A percentile compares a stretch with the other conserved stretches of the same genome.
phyloP scores from a whole-genome alignment of 1,140 invertebrate genomes.

The Drosophila watanabei region DNA sequence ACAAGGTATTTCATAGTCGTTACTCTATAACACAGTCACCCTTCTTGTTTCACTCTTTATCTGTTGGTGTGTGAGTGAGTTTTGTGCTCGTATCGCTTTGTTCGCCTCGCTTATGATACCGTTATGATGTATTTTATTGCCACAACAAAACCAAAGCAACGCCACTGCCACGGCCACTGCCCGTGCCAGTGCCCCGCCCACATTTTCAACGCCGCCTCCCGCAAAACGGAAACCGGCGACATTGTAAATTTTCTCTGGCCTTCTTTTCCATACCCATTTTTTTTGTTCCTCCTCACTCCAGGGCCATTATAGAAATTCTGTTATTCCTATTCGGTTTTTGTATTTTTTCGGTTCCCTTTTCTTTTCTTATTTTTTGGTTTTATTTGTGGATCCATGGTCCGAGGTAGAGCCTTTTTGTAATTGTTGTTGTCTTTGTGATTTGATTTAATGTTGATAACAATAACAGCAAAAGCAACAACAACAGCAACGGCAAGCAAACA shows the following conservation, averaged over 20 bases:
- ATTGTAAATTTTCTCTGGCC: slow-evolving; percentile 79
- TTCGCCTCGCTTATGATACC: slow-evolving; percentile 81
- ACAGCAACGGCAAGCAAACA: slow-evolving; percentile 57
- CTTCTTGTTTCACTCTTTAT: slow-evolving; percentile 33
- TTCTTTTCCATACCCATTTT: slow-evolving; percentile 38
- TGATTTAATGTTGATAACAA: slow-evolving; percentile 85
- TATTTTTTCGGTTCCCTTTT: slow-evolving; percentile 26
- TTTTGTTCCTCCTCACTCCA: slow-evolving; percentile 25
- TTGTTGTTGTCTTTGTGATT: slow-evolving; percentile 82
- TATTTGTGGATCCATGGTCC: slow-evolving; percentile 20
- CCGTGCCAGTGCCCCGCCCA: background rate
- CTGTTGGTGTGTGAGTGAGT: slow-evolving; percentile 35
- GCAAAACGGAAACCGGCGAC: slow-evolving; percentile 77
- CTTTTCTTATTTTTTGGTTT: slow-evolving; percentile 4
- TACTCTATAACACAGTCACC: background rate
- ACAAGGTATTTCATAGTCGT: background rate
- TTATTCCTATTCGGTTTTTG: slow-evolving; percentile 58
- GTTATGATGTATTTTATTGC: slow-evolving; percentile 85
- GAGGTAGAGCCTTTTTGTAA: slow-evolving; percentile 73
- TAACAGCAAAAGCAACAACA: slow-evolving; percentile 80
- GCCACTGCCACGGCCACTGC: slow-evolving; percentile 44
- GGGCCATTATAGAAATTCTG: slow-evolving; percentile 63
- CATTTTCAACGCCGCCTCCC: slow-evolving; percentile 6
- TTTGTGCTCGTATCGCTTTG: slow-evolving; percentile 70
- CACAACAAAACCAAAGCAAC: slow-evolving; percentile 79